These are phyloP conservation scores for Brevimyrus niger DNA, from an alignment of 2,113 vertebrate species.

Conservation along the genomic window DNA sequence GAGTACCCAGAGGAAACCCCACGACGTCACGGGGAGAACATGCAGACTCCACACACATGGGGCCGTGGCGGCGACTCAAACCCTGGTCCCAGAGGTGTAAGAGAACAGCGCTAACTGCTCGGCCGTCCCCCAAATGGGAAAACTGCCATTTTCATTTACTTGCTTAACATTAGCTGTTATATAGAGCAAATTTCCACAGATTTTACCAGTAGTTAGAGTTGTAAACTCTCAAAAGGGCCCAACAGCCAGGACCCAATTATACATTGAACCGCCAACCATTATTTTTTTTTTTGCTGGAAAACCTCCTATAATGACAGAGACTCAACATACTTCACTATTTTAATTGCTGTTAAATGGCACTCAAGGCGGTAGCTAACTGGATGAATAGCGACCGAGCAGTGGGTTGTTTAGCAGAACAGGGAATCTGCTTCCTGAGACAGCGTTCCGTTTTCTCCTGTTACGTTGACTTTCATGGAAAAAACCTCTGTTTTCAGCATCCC, in stretches of 20 bases:
- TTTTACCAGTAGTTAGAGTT: neutral
- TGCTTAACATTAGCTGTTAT: neutral
- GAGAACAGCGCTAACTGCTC: neutral
- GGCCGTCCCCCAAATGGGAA: neutral
- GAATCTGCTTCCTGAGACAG: neutral
- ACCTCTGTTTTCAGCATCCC: neutral
- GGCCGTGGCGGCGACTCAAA: neutral
- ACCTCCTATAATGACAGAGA: neutral
- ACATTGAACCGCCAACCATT: neutral
- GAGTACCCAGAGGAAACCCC: accelerated
- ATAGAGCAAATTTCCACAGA: neutral
- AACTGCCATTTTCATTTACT: neutral
- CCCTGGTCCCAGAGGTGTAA: neutral
- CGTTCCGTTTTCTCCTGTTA: neutral
- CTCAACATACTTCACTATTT: neutral
- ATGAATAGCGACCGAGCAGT: neutral
- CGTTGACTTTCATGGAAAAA: neutral
- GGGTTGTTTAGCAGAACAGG: neutral
- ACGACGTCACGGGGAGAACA: neutral
- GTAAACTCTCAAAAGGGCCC: neutral
- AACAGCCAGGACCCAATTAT: neutral
- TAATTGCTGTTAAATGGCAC: neutral
- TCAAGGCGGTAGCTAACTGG: neutral
- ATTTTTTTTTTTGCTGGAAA: neutral
- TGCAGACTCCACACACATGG: neutral